Conservation (phyloP, 2,888 invertebrate species). For the Abrostola tripartita region DNA sequence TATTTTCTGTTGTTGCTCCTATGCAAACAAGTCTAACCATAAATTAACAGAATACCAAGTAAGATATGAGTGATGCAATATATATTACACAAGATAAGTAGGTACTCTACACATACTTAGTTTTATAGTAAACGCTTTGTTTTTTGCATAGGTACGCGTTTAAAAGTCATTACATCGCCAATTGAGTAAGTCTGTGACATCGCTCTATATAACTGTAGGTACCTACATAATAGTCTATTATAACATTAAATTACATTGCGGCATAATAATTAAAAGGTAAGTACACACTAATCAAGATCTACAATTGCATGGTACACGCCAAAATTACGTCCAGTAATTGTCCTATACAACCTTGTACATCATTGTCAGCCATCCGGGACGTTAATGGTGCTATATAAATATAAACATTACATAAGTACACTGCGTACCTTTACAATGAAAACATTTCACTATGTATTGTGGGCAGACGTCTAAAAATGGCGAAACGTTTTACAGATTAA, state of each 20-base stretch:
- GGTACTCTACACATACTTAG: too few species aligned
- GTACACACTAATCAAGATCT: constrained; percentile 33
- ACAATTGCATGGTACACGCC: constrained; percentile 36
- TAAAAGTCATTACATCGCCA: neutral
- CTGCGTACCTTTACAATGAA: neutral
- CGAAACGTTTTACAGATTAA: too few species aligned
- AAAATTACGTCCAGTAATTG: constrained; percentile 43
- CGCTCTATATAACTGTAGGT: constrained; percentile 4
- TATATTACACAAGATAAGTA: too few species aligned
- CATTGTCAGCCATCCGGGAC: constrained; percentile 63
- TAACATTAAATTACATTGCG: constrained; percentile 25
- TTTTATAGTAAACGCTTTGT: too few species aligned
- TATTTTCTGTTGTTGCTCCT: too few species aligned
- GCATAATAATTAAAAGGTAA: constrained; percentile 34
- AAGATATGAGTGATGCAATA: too few species aligned
- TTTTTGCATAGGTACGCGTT: neutral
- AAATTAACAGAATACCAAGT: too few species aligned
- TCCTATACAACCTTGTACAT: constrained; percentile 55
- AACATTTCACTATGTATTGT: too few species aligned
- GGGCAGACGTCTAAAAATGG: too few species aligned
- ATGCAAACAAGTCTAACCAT: too few species aligned
- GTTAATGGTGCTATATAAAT: constrained; percentile 47
- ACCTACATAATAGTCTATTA: constrained; percentile 12
- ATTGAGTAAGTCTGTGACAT: too few species aligned
- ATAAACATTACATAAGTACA: constrained; percentile 26